phyloP scores from a whole-genome alignment of 2,797 vertebrate genomes.

The Gymnothorax javanicus region DNA sequence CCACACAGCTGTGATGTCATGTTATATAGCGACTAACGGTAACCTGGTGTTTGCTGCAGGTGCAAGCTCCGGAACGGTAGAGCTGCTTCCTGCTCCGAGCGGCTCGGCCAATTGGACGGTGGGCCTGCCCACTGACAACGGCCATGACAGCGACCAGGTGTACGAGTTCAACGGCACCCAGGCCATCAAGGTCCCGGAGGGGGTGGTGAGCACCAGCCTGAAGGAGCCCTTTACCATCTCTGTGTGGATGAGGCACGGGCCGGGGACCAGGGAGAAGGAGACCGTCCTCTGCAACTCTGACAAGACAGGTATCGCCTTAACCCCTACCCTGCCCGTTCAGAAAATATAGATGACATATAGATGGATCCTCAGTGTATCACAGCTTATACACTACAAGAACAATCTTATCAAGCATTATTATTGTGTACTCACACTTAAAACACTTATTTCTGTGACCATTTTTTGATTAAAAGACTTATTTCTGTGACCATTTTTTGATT shows the following conservation, averaged over 20 bases:
- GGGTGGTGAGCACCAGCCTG: slow-evolving; percentile 80
- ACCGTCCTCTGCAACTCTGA: slow-evolving; percentile 96
- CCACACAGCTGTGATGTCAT: background rate
- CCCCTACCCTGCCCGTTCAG: background rate
- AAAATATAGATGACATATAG: background rate
- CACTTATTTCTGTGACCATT: no score
- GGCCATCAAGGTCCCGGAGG: slow-evolving; percentile 88
- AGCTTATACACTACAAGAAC: no score
- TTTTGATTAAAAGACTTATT: no score
- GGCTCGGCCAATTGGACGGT: slow-evolving; percentile 87
- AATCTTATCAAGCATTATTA: no score
- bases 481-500: no score
- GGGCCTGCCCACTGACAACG: slow-evolving; percentile 92
- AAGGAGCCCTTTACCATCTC: slow-evolving; percentile 92
- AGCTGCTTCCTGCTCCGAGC: slow-evolving; percentile 91
- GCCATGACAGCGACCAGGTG: slow-evolving; percentile 96
- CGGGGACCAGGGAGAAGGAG: slow-evolving; percentile 88
- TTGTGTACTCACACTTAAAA: no score
- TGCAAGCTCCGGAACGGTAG: slow-evolving; percentile 82
- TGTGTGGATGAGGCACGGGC: slow-evolving; percentile 96
- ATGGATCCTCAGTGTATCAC: background rate
- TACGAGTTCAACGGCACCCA: slow-evolving; percentile 98
- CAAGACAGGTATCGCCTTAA: slow-evolving; percentile 80
- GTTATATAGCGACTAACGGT: background rate
- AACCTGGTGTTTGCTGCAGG: slow-evolving; percentile 64